These are phyloP conservation scores for Drosophila serrata DNA, from an alignment of 1,140 invertebrate genomes.

Conservation along the genomic window DNA sequence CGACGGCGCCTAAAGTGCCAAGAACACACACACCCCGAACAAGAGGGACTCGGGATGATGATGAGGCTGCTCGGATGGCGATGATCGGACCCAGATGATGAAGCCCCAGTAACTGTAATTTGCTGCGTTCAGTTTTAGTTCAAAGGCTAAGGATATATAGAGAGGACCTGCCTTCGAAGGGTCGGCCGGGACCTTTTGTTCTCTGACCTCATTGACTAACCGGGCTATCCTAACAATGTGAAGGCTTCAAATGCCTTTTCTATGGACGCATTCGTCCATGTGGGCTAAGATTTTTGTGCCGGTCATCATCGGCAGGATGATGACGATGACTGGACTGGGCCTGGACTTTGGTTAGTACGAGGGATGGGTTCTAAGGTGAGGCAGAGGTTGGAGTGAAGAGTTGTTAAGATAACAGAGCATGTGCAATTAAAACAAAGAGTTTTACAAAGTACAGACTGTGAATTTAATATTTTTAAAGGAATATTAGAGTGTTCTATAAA, in stretches of 20 bases:
- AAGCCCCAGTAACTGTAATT: conserved; percentile 64
- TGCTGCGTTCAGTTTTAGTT: conserved; percentile 65
- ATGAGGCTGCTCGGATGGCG: conserved; percentile 55
- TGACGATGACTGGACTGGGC: conserved; percentile 15
- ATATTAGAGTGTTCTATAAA: not conserved
- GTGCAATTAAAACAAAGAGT: not conserved
- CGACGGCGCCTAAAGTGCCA: conserved; percentile 80
- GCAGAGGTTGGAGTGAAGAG: conserved; percentile 56
- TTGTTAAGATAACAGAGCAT: conserved; percentile 28
- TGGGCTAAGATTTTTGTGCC: conserved; percentile 79
- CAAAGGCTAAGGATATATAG: conserved; percentile 59
- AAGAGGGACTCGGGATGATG: conserved; percentile 30
- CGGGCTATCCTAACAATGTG: conserved; percentile 69
- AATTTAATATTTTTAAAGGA: not conserved
- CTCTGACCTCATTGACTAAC: conserved; percentile 70
- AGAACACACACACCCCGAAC: conserved; percentile 50
- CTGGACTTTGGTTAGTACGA: conserved; percentile 8
- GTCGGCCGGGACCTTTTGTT: conserved; percentile 63
- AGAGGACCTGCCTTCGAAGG: conserved; percentile 36
- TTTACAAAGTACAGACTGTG: not conserved
- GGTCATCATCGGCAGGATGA: conserved; percentile 64
- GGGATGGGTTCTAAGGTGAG: conserved; percentile 25
- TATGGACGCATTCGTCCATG: conserved; percentile 76
- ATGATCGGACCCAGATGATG: conserved; percentile 62
- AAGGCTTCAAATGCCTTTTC: conserved; percentile 74